These are phyloP conservation scores for Protonemura montana DNA, from an alignment of 2,888 invertebrate species.

Conservation along the genomic window DNA sequence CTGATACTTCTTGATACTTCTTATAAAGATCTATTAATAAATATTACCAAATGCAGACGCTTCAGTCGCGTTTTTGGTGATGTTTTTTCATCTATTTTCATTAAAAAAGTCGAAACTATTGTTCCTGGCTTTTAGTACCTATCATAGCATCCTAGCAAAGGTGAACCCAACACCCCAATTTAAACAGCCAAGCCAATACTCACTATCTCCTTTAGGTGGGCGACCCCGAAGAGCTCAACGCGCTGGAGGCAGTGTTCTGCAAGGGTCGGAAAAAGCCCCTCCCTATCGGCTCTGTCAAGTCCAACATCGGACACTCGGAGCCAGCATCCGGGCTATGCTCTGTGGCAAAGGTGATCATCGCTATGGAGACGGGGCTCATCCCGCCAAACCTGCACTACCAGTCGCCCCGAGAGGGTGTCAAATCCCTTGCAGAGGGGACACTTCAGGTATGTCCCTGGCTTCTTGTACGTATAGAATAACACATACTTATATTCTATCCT, in stretches of 20 bases:
- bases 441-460: constrained; percentile 48
- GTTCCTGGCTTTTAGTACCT: too few species aligned
- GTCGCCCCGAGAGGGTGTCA: constrained; percentile 55
- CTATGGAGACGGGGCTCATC: constrained; percentile 63
- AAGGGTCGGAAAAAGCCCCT: constrained; percentile 65
- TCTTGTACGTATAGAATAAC: too few species aligned
- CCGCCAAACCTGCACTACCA: constrained; percentile 66
- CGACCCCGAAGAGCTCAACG: constrained; percentile 72
- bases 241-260: constrained; percentile 68
- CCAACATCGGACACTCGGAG: constrained; percentile 93
- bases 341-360: constrained; percentile 65
- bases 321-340: constrained; percentile 77
- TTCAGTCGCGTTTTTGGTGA: too few species aligned
- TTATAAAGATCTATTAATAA: too few species aligned
- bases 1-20: too few species aligned
- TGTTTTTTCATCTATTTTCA: too few species aligned
- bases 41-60: too few species aligned
- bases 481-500: too few species aligned
- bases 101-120: too few species aligned
- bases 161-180: too few species aligned
- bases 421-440: constrained; percentile 61
- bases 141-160: too few species aligned
- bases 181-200: too few species aligned
- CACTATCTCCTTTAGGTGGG: constrained; percentile 56
- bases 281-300: constrained; percentile 86